Evolutionary conservation across 2,888 invertebrate species (phyloP), one percentile per base, ranked within the genome.

Genomic region (Apodemia duryi): DNA sequence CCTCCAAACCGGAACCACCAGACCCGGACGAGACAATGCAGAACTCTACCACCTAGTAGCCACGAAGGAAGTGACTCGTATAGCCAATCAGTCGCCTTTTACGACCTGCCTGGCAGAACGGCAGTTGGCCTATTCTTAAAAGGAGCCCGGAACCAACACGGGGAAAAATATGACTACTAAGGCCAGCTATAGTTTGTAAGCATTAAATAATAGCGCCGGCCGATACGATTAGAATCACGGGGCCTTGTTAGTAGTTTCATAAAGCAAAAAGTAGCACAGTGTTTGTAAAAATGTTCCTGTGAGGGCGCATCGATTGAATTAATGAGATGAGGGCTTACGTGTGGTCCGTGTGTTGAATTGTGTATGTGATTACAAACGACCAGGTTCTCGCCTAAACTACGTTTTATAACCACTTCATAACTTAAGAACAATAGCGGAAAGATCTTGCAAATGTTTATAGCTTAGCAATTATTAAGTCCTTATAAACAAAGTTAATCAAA

Each of bases 271-370:
- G 69, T 68, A 67, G 81, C 80, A 82, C 77, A 80, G 81, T 77
- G 79, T 83, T 80, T 75, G 81, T 76, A 80, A 81, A 84, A 83
- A 88, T 85, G 86, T 84, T 86, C 84, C 78, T 82, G 82, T 83
- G 82, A 85, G 81, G 85, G 82, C 83, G 84, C 86, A 88, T 87
- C 86, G 83, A 85, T 85, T 84, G 91, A 90, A 89, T 91, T 91
- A 91, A 91, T 91, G 85, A 83, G 86, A 91, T 91, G 86, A 81
- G 84, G 84, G 84, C 83, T 77, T 85, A 83, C 85, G 90, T 89
- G 90, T 86, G 91, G 91, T 87, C 90, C 80, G 81, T 78, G 82
- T 81, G 79, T 75, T 70, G 82, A 82, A 82, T 81, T 75, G 81
- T 77, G 76, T 75, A 80, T 80, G 74, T 73, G 81, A 77, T 81